Evolutionary conservation across 1,140 invertebrate genomes (phyloP).

Genomic region (Delia radicum): DNA sequence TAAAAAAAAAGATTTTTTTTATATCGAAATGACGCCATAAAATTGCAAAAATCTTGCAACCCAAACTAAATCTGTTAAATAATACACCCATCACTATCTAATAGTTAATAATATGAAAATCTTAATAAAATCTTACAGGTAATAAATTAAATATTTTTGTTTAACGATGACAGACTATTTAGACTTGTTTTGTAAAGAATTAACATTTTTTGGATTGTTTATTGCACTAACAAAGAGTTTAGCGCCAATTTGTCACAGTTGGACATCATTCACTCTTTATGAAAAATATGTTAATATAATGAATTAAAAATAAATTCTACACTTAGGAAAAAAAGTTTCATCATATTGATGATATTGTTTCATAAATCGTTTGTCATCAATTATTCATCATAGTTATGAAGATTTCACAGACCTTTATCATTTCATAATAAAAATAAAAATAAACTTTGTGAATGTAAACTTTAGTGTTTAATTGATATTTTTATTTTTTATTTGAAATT

Average conservation of each 20-base stretch:
- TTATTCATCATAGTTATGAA: no score
- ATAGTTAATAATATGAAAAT: background rate
- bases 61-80: background rate
- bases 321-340: no score
- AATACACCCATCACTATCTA: background rate
- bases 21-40: background rate
- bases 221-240: background rate
- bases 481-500: no score
- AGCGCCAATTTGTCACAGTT: background rate
- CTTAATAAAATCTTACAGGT: background rate
- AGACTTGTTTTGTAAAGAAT: background rate
- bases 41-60: background rate
- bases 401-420: no score
- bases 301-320: no score
- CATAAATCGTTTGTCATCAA: no score
- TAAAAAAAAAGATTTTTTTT: background rate
- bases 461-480: no score
- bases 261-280: background rate
- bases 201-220: background rate
- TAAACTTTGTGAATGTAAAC: no score
- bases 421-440: no score
- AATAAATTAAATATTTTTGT: background rate
- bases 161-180: background rate
- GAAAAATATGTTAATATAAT: no score
- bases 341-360: no score